A percentile compares a stretch with the other conserved stretches of the same genome.
phyloP scores from a whole-genome alignment of 1,140 invertebrate species.

The Caerostris extrusa region DNA sequence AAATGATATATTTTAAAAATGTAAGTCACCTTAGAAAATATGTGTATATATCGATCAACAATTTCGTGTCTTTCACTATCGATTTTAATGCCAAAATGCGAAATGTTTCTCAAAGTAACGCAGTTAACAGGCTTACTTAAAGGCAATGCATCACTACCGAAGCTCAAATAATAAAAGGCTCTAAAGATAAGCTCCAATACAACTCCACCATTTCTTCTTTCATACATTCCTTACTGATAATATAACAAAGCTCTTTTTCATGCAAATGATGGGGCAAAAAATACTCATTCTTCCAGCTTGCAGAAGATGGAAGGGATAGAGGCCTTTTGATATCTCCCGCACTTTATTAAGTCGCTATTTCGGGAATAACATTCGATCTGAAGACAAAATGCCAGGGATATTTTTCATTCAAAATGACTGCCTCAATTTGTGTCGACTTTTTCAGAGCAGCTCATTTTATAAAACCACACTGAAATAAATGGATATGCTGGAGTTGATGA shows the following conservation, averaged over 20 bases:
- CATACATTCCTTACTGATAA: neutral
- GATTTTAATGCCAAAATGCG: neutral
- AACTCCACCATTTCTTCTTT: neutral
- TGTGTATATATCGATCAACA: neutral
- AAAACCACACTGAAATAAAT: no score
- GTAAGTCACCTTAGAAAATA: neutral
- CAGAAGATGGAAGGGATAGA: neutral
- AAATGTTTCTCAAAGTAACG: neutral
- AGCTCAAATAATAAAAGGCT: neutral
- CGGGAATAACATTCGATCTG: neutral
- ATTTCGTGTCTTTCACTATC: neutral
- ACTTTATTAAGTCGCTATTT: neutral
- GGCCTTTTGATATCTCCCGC: neutral
- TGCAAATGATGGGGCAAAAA: neutral
- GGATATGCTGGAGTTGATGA: no score
- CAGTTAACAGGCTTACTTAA: neutral
- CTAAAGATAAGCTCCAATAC: neutral
- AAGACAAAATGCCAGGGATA: neutral
- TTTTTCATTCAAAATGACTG: neutral
- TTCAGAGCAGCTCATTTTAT: no score
- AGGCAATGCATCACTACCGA: neutral
- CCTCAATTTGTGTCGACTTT: neutral
- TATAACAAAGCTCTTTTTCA: neutral
- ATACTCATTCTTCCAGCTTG: neutral
- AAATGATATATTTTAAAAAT: neutral